Conservation (phyloP, 2,888 invertebrate species). For the Phengaris alcon region DNA sequence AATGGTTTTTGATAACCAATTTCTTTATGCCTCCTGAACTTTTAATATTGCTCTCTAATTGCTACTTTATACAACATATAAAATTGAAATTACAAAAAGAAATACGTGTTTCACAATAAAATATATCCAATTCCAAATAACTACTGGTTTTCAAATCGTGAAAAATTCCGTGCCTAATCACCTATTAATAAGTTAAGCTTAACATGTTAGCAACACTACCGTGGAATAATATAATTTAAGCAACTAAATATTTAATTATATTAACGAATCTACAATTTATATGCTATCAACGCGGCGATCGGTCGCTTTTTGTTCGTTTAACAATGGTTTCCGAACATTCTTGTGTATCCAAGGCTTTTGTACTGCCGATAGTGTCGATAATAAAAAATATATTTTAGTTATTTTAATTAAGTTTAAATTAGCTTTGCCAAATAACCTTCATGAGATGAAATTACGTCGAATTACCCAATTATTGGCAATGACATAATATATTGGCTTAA, state of each 20-base stretch:
- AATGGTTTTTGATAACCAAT: too few species aligned
- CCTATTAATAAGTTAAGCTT: too few species aligned
- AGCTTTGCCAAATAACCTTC: conserved; percentile 17
- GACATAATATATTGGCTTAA: neutral
- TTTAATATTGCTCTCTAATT: too few species aligned
- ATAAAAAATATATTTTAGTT: conserved; percentile 26
- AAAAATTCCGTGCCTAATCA: too few species aligned
- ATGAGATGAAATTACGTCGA: too few species aligned
- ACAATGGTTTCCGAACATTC: conserved; percentile 28
- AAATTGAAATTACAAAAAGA: too few species aligned
- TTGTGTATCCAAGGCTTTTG: conserved; percentile 24
- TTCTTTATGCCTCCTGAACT: too few species aligned
- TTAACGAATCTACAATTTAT: conserved; percentile 8
- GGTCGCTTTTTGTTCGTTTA: conserved; percentile 24
- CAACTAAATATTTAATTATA: neutral
- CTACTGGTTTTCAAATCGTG: too few species aligned
- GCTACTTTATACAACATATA: too few species aligned
- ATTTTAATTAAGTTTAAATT: conserved; percentile 25
- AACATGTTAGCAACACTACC: neutral
- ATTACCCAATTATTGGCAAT: neutral
- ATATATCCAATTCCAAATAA: too few species aligned
- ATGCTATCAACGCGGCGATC: neutral
- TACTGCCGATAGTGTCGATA: conserved; percentile 5
- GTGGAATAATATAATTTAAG: neutral
- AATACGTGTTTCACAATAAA: too few species aligned